phyloP scores from a whole-genome alignment of 2,113 vertebrate genomes.

The Caranx ignobilis region DNA sequence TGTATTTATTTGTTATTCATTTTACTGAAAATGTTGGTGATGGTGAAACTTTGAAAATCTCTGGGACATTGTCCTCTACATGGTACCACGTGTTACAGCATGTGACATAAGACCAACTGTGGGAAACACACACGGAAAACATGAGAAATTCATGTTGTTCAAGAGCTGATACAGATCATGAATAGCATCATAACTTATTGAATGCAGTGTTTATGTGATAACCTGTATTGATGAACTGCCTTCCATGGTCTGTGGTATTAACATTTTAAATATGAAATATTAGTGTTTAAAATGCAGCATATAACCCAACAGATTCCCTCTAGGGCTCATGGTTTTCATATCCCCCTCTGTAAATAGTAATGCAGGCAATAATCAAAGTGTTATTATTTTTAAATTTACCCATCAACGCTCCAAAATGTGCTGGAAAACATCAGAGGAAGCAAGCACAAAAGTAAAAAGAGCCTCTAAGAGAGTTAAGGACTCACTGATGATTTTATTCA shows the following conservation, averaged over 20 bases:
- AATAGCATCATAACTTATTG: neutral
- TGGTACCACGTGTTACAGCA: no score
- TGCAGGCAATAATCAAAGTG: constrained; percentile 8
- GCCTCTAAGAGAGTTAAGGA: neutral
- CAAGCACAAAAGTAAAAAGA: constrained; percentile 21
- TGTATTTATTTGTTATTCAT: no score
- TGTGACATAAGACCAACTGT: no score
- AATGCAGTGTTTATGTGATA: neutral
- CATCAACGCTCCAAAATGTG: neutral
- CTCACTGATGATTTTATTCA: constrained; percentile 3
- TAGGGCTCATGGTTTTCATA: neutral
- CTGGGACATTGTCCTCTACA: no score
- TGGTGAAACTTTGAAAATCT: no score
- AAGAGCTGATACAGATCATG: no score
- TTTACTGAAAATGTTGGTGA: no score
- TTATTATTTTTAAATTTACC: constrained; percentile 25
- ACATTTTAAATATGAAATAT: neutral
- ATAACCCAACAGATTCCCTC: neutral
- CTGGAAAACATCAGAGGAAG: neutral
- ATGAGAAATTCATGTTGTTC: no score
- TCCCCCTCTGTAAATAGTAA: neutral
- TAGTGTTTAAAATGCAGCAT: neutral
- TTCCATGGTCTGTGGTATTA: neutral
- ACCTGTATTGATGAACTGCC: neutral
- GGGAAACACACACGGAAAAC: no score